phyloP scores from a whole-genome alignment of 2,888 invertebrate species.

The Griposia aprilina region DNA sequence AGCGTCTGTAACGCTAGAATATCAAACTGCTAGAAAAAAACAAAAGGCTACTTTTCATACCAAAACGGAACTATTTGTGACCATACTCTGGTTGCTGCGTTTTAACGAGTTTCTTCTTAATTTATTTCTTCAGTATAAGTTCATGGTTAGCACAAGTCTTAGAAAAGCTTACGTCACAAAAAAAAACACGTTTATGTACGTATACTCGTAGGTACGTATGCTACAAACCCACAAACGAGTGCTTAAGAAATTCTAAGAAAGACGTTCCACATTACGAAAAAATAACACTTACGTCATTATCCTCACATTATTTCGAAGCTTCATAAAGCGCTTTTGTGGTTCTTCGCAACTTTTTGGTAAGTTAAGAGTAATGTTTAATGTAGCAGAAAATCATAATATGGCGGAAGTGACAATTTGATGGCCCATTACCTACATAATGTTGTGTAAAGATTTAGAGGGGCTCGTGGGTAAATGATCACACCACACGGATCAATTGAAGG shows the following conservation, averaged over 20 bases:
- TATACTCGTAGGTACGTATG: no score
- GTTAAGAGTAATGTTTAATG: conserved; percentile 45
- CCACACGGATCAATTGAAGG: background rate
- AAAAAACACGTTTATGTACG: no score
- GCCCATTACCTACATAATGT: conserved; percentile 41
- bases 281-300: conserved; percentile 26
- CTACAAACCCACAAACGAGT: background rate
- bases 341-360: conserved; percentile 13
- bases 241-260: background rate
- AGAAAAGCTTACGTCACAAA: background rate
- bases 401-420: conserved; percentile 49
- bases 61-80: background rate
- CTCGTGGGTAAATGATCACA: background rate
- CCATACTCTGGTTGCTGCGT: background rate
- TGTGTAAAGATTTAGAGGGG: conserved; percentile 2
- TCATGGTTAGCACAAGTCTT: background rate
- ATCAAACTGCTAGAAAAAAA: background rate
- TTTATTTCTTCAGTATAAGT: background rate
- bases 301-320: conserved; percentile 20
- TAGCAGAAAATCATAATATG: conserved; percentile 46
- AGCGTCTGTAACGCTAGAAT: background rate
- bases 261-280: background rate
- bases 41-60: no score
- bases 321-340: conserved; percentile 31
- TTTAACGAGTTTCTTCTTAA: background rate